phyloP scores from a whole-genome alignment of 2,888 invertebrate species.

The Eristalinus aeneus region DNA sequence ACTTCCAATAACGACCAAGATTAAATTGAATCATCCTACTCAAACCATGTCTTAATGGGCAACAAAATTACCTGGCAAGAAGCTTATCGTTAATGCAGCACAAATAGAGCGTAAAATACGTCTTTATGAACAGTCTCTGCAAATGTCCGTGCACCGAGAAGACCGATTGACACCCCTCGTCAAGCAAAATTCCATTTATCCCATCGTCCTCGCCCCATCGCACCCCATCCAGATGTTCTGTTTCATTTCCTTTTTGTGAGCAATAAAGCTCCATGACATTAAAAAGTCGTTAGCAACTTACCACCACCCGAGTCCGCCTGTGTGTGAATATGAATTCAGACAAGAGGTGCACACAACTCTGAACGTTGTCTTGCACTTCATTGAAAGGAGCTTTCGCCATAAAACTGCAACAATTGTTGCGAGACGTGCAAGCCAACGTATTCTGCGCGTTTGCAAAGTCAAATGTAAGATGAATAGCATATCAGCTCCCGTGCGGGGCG shows the following conservation, averaged over 20 bases:
- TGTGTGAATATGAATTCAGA: not conserved
- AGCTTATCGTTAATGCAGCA: slow-evolving; percentile 4
- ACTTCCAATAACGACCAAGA: not conserved
- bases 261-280: slow-evolving; percentile 31
- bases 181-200: not conserved
- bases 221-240: slow-evolving; percentile 4
- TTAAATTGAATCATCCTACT: not conserved
- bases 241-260: slow-evolving; percentile 34
- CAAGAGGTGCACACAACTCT: not conserved
- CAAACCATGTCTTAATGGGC: not conserved
- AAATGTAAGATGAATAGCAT: not conserved
- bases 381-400: not conserved
- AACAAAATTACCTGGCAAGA: slow-evolving; percentile 12
- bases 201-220: not conserved
- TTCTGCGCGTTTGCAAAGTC: not conserved
- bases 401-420: slow-evolving; percentile 37
- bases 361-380: not conserved
- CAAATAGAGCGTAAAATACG: slow-evolving; percentile 28
- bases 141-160: not conserved
- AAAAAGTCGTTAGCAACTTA: slow-evolving; percentile 30
- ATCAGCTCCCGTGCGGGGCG: not conserved
- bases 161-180: not conserved
- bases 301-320: not conserved
- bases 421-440: not conserved
- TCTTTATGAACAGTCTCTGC: not conserved